These are phyloP conservation scores for Sacculina carcini DNA, from an alignment of 2,888 invertebrate species.

Conservation along the genomic window DNA sequence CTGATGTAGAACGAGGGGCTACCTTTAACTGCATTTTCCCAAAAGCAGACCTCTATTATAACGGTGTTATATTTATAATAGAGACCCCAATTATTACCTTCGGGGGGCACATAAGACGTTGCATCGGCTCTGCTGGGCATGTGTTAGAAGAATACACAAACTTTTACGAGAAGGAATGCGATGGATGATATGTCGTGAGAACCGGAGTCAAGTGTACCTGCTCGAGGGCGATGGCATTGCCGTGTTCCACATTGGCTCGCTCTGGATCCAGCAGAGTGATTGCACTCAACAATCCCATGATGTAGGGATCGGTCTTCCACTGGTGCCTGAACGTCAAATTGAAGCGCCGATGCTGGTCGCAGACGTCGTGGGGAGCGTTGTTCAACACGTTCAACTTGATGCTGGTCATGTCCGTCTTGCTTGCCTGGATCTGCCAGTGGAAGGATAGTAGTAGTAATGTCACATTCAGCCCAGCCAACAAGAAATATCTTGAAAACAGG, in stretches of 20 bases:
- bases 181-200: too few relatives aligned
- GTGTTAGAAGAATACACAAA: neutral
- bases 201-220: conserved; percentile 29
- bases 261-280: conserved; percentile 70
- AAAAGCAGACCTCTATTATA: too few relatives aligned
- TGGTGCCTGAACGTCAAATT: conserved; percentile 57
- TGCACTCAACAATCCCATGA: conserved; percentile 70
- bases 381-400: conserved; percentile 73
- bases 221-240: conserved; percentile 55
- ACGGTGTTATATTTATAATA: too few relatives aligned
- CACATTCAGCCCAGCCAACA: neutral
- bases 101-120: too few relatives aligned
- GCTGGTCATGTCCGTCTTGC: conserved; percentile 39
- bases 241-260: conserved; percentile 47
- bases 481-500: neutral
- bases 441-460: neutral
- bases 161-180: neutral
- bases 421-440: conserved; percentile 42
- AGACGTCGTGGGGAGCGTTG: conserved; percentile 63
- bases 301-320: conserved; percentile 62
- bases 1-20: too few relatives aligned
- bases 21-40: too few relatives aligned
- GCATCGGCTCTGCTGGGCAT: neutral
- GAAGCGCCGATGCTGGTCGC: conserved; percentile 59
- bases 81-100: too few relatives aligned